Evolutionary conservation across 2,113 vertebrate genomes (phyloP).

Genomic region (Syrrhaptes paradoxus): DNA sequence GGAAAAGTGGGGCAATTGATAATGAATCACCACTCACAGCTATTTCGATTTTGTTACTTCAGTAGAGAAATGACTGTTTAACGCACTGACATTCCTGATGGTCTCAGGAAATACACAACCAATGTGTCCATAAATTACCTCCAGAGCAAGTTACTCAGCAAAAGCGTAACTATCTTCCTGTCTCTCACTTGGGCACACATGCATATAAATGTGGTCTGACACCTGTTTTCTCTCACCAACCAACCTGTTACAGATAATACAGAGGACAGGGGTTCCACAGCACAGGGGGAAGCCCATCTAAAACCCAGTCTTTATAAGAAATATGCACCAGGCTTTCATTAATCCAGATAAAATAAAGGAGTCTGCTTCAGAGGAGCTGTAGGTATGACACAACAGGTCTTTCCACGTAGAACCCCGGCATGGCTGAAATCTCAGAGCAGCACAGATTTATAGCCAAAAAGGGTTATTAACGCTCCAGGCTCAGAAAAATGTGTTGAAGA

Average conservation of each 20-base stretch:
- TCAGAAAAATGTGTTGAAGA: background rate
- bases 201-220: fast-evolving
- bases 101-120: background rate
- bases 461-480: background rate
- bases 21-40: background rate
- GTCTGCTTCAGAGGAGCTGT: background rate
- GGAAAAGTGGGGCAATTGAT: background rate
- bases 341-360: background rate
- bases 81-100: background rate
- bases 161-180: background rate
- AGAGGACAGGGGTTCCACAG: background rate
- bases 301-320: background rate
- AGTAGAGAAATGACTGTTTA: background rate
- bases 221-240: background rate
- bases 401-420: background rate
- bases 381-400: background rate
- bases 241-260: background rate
- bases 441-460: background rate
- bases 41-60: background rate
- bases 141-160: background rate
- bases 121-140: background rate
- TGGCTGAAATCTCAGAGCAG: background rate
- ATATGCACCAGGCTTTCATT: background rate
- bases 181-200: background rate
- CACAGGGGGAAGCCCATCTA: background rate